Evolutionary conservation across 2,797 vertebrate species (phyloP).

Genomic region (Dryobates pubescens): DNA sequence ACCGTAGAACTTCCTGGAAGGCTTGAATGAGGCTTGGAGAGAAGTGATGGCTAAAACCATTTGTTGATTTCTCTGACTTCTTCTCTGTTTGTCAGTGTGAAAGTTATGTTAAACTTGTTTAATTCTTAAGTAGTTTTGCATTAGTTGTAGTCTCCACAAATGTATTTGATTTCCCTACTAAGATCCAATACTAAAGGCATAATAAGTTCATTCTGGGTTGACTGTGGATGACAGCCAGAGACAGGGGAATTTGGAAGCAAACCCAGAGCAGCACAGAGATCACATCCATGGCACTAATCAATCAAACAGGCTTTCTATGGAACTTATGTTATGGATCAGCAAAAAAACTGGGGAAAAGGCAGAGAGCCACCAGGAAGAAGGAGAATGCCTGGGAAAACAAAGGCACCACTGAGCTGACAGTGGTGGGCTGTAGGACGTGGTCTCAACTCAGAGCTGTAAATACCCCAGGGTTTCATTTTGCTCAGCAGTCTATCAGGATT

Average conservation of each 20-base stretch:
- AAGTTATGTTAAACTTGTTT: not conserved
- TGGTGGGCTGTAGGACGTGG: accelerated
- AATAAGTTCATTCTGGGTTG: not conserved
- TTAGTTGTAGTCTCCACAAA: not conserved
- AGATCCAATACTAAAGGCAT: not conserved
- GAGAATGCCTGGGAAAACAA: not conserved
- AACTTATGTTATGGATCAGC: not conserved
- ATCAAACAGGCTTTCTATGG: not conserved
- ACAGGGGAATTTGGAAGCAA: not conserved
- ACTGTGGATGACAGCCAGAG: not conserved
- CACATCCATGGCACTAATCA: not conserved
- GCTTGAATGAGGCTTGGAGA: not conserved
- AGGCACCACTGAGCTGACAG: not conserved
- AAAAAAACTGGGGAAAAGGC: not conserved
- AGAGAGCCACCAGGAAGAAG: not conserved
- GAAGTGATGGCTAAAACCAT: not conserved
- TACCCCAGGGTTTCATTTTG: not conserved
- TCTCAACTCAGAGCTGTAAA: not conserved
- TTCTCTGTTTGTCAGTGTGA: not conserved
- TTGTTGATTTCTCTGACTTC: not conserved
- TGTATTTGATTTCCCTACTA: not conserved
- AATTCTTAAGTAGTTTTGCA: not conserved
- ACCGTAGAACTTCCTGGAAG: not conserved
- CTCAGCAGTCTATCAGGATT: not conserved
- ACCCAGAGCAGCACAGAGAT: not conserved